Percentiles rank a stretch among this genome's conserved stretches.
Evolutionary conservation across 2,797 vertebrate genomes (phyloP).

Genomic region (Sternotherus odoratus): DNA sequence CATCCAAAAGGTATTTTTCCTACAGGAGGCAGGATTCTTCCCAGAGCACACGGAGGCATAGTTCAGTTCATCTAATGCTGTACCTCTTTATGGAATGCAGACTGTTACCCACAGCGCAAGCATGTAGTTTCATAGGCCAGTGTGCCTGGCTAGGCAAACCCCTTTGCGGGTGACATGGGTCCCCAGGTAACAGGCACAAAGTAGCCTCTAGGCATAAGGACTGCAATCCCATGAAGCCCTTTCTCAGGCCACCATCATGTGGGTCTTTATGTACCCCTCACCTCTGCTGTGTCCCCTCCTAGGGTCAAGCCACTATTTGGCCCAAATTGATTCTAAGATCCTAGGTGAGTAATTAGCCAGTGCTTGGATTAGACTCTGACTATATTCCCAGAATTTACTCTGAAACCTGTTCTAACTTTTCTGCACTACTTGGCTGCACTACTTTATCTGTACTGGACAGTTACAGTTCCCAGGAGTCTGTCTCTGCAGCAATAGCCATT

Average conservation of each 20-base stretch:
- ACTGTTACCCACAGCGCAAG: not conserved
- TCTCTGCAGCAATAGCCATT: not conserved
- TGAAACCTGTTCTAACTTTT: not conserved
- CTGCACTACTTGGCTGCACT: too few relatives aligned
- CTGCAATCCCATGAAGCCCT: not conserved
- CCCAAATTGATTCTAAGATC: not conserved
- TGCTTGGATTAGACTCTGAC: not conserved
- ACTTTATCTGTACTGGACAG: not conserved
- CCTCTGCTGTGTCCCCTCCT: not conserved
- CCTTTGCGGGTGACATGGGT: not conserved
- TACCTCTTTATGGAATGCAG: not conserved
- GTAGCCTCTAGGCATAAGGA: not conserved
- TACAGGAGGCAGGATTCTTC: not conserved
- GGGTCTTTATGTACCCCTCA: not conserved
- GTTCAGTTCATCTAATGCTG: not conserved
- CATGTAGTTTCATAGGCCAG: not conserved
- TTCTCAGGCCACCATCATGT: not conserved
- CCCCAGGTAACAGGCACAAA: not conserved
- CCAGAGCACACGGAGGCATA: not conserved
- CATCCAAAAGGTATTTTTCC: not conserved
- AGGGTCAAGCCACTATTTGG: not conserved
- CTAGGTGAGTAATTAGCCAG: not conserved
- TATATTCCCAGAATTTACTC: not conserved
- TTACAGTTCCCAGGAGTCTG: not conserved
- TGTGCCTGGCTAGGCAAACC: not conserved